phyloP scores from a whole-genome alignment of 2,797 vertebrate genomes.

The Vireo griseus region DNA sequence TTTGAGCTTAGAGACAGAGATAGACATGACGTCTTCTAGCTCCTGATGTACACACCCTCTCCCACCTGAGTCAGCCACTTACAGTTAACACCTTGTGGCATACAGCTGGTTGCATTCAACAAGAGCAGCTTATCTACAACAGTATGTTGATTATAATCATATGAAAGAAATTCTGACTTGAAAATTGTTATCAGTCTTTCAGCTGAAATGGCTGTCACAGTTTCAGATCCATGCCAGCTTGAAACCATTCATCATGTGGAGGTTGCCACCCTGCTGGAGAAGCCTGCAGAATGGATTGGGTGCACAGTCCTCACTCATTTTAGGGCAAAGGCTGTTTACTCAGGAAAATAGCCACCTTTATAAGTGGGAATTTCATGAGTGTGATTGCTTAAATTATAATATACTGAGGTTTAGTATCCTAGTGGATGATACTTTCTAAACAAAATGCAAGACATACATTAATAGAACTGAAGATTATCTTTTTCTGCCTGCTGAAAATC shows the following conservation, averaged over 20 bases:
- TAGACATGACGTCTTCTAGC: neutral
- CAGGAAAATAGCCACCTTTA: neutral
- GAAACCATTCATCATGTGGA: neutral
- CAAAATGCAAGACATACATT: neutral
- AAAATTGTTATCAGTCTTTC: neutral
- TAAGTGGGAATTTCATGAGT: neutral
- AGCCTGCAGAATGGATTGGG: neutral
- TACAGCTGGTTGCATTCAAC: neutral
- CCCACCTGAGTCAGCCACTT: neutral
- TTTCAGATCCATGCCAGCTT: neutral
- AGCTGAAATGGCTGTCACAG: neutral
- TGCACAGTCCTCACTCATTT: neutral
- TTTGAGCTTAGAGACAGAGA: neutral
- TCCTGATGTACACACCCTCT: neutral
- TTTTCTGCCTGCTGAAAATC: neutral
- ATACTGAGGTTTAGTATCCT: neutral
- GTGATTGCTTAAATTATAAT: neutral
- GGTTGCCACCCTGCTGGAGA: neutral
- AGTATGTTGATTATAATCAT: neutral
- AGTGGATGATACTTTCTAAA: neutral
- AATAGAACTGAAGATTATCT: neutral
- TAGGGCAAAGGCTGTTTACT: neutral
- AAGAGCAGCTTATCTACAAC: neutral
- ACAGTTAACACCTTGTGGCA: neutral
- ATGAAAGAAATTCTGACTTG: neutral